These are phyloP conservation scores for Yponomeuta plumbellus DNA, from an alignment of 2,888 invertebrate species.

Conservation along the genomic window DNA sequence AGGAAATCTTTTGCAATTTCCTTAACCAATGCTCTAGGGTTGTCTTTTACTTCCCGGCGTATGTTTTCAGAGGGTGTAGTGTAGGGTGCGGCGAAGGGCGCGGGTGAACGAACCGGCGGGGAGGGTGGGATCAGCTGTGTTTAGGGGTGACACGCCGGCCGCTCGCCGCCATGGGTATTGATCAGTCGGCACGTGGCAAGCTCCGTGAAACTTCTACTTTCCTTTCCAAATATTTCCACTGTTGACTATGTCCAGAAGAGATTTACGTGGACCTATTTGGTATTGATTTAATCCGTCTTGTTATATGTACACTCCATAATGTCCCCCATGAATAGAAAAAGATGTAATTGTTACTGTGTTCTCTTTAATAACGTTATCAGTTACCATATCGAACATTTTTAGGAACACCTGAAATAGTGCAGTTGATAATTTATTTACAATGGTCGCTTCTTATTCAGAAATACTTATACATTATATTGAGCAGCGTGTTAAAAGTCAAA, in stretches of 20 bases:
- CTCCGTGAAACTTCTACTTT: constrained; percentile 35
- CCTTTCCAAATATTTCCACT: constrained; percentile 19
- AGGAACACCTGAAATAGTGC: background rate
- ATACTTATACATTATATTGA: too few relatives aligned
- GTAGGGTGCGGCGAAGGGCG: constrained; percentile 37
- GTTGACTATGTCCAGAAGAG: background rate
- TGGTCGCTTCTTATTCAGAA: background rate
- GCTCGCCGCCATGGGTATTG: constrained; percentile 70
- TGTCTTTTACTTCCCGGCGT: constrained; percentile 26
- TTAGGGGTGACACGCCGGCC: constrained; percentile 64
- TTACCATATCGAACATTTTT: background rate
- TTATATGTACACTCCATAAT: background rate
- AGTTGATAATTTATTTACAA: background rate
- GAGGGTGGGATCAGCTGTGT: constrained; percentile 68
- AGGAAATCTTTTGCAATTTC: constrained; percentile 11
- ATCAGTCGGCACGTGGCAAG: constrained; percentile 69
- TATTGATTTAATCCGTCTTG: background rate
- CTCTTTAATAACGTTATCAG: background rate
- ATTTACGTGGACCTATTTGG: background rate
- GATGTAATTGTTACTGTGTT: background rate
- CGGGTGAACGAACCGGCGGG: constrained; percentile 61
- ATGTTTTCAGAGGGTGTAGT: constrained; percentile 36
- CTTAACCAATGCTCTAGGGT: background rate
- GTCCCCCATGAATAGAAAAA: background rate
- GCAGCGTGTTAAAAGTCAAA: background rate